Evolutionary conservation across 1,140 invertebrate species (phyloP), one percentile per base, ranked within the genome.

Genomic region (Drosophila paulistorum): DNA sequence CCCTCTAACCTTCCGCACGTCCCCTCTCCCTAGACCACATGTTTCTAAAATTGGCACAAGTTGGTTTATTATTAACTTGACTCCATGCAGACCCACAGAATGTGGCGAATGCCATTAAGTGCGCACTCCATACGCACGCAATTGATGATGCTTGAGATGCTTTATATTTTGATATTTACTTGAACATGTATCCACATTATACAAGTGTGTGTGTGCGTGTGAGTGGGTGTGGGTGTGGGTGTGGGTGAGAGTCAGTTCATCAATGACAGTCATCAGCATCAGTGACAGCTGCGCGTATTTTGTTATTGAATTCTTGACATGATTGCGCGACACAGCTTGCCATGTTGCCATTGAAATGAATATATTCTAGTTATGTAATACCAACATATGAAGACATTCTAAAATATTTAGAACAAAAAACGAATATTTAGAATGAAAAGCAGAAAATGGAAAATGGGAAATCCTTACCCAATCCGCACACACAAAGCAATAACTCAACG

Each of bases 261-360:
- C 79, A 86, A 79, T 86, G 69, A 71, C 71, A 51, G 45, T 51
- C 45, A 48, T 61, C 59, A 30, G 68, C 83, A 89, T 87, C 83
- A 87, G 74, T 66, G 84, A 74, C 83, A 87, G 80, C 83, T 87
- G 70, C 77, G 71, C 77, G 73, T 57, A 76, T 78, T 79, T 80
- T 83, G 85, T 89, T 87, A 87, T 87, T 87, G 83, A 87, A 89
- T 87, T 89, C 84, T 89, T 87, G 79, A 89, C 84, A 87, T 89
- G 83, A 87, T 86, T 87, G 83, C 77, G 67, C 45, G 65, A 73
- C 84, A 84, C 83, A 89, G 84, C 80, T 87, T 89, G 84, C 55
- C 30, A 30, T 30, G 30, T 30, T 70, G 74, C 62, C 62, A 77
- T 79, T 77, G 65, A 76, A 75, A 75, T 79, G 73, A 78, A 75